These are phyloP conservation scores for Timema podura DNA, from an alignment of 2,888 invertebrate species.

Conservation along the genomic window DNA sequence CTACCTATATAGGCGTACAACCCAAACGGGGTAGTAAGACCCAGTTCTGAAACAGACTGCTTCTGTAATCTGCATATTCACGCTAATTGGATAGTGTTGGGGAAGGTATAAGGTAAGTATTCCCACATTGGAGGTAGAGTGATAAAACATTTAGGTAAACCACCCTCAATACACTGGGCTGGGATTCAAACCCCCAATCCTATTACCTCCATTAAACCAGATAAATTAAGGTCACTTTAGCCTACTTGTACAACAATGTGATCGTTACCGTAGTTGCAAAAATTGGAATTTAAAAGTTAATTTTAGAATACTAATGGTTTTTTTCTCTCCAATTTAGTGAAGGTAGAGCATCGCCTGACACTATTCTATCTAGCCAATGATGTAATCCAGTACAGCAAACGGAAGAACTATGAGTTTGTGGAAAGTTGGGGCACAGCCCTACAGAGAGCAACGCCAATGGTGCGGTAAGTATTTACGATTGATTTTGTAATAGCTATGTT, in stretches of 20 bases:
- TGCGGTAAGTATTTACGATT: slow-evolving; percentile 55
- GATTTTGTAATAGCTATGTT: too few relatives aligned
- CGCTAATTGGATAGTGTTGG: too few relatives aligned
- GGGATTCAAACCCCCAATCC: too few relatives aligned
- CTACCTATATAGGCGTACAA: too few relatives aligned
- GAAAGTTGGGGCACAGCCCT: slow-evolving; percentile 91
- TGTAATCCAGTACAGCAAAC: slow-evolving; percentile 93
- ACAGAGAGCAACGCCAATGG: slow-evolving; percentile 86
- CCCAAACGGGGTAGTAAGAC: too few relatives aligned
- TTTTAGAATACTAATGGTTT: slow-evolving; percentile 1
- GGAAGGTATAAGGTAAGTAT: too few relatives aligned
- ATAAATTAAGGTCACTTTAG: not conserved
- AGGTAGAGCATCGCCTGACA: slow-evolving; percentile 79
- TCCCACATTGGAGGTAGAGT: too few relatives aligned
- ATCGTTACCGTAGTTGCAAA: not conserved
- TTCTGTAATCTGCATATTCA: too few relatives aligned
- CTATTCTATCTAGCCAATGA: slow-evolving; percentile 95
- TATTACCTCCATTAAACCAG: not conserved
- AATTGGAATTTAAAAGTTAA: slow-evolving; percentile 2
- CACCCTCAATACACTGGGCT: too few relatives aligned
- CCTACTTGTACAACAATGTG: not conserved
- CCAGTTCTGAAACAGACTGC: too few relatives aligned
- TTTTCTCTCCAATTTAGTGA: slow-evolving; percentile 51
- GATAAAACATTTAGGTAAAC: too few relatives aligned
- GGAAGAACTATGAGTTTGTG: slow-evolving; percentile 85